These are phyloP conservation scores for Patiria pectinifera DNA, from an alignment of 53 echinoderm and acorn worm species.

Conservation along the genomic window DNA sequence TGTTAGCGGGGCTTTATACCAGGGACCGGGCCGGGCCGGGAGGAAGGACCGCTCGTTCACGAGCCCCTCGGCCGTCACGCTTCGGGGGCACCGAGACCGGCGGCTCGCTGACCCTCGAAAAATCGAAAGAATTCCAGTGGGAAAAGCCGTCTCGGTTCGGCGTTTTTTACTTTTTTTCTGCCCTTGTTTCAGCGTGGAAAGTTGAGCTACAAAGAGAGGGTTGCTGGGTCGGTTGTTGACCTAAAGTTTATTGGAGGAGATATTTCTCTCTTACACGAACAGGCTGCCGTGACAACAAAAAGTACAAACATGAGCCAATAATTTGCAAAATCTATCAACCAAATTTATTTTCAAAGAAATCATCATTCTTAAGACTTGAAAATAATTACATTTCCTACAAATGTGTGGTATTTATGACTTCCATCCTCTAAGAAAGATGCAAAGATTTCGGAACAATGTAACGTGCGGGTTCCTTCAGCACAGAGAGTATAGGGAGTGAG, in stretches of 20 bases:
- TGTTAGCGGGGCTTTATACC: not conserved
- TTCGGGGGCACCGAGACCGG: constrained; percentile 7
- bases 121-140: constrained; percentile 41
- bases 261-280: not conserved
- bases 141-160: constrained; percentile 22
- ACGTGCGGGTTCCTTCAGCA: no score
- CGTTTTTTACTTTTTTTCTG: not conserved
- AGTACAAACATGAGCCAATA: not conserved
- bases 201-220: constrained; percentile 13
- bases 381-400: no score
- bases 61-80: constrained; percentile 53
- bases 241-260: not conserved
- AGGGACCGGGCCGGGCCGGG: constrained; percentile 2
- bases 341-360: no score
- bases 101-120: constrained; percentile 56
- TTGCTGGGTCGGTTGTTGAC: constrained; percentile 42
- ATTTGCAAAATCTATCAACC: no score
- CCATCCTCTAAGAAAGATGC: no score
- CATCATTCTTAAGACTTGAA: no score
- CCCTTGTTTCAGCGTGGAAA: not conserved
- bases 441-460: no score
- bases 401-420: no score
- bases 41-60: constrained; percentile 65
- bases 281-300: not conserved
- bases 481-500: no score